Base-by-base conservation (phyloP, 2,113 vertebrate species). In the Scomber scombrus region DNA sequence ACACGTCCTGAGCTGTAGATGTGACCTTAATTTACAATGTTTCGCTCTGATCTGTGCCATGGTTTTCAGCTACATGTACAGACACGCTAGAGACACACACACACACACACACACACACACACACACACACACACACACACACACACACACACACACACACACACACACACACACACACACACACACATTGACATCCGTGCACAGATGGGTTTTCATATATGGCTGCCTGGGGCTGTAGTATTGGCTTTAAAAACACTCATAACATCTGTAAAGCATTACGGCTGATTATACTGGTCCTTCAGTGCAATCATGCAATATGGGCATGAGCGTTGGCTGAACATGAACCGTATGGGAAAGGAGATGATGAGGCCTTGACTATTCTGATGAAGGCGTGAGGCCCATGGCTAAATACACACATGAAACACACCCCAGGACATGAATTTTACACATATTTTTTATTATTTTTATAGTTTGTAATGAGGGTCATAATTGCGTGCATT, bases 251-350 rank as follows among this genome's bases (percentile, higher is more conserved):
- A 89, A 89, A 89, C 87, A 90, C 75, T 78, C 88, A 66, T 81
- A 92, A 90, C 93, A 94, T 93, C 93, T 94, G 92, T 85, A 90
- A 93, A 87, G 63, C 81, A 93, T 93, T 93, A 94, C 11, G 73
- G 74, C 77, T 93, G 90, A 94, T 92, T 94, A 93, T 90, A 73
- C 84, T 75, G 78, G 84, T 90, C 82, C 80, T 89, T 82, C 88
- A 78, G 69, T 11, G 83, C 88, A 93, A 89, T 93, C 91, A 91
- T 90, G 88, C 85, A 85, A 65, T 84, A 88, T 89, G 85, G 85
- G 85, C 78, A 71, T 84, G 82, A 90, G 82, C 55, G 43, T 81
- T 71, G 66, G 85, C 43, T 79, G 78, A 88, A 84, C 88, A 80
- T 88, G 85, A 89, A 84, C 69, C 40, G 72, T 79, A 85, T 86